Conservation (phyloP, 2,888 invertebrate genomes). For the Adineta ricciae region DNA sequence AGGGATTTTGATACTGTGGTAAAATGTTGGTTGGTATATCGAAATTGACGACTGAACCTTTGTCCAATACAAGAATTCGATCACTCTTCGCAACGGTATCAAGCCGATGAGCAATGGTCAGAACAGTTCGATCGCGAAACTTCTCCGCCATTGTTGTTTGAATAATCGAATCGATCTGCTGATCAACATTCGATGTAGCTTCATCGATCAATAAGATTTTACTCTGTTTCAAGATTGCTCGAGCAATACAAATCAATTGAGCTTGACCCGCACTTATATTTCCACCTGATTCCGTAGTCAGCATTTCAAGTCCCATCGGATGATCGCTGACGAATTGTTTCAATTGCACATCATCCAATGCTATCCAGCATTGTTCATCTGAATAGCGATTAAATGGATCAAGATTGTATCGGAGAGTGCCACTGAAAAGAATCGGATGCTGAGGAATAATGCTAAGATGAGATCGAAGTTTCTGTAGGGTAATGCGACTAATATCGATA, state of each 20-base stretch:
- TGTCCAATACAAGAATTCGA: too few relatives aligned
- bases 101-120: conserved; percentile 42
- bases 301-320: conserved; percentile 40
- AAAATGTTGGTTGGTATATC: too few relatives aligned
- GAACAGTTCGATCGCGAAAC: too few relatives aligned
- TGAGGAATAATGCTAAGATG: conserved; percentile 36
- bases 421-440: conserved; percentile 49
- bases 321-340: conserved; percentile 42
- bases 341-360: conserved; percentile 47
- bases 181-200: conserved; percentile 42
- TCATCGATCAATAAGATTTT: conserved; percentile 37
- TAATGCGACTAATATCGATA: too few relatives aligned
- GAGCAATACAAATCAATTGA: conserved; percentile 46
- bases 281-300: conserved; percentile 47
- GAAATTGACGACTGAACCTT: background rate
- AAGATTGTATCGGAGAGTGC: conserved; percentile 45
- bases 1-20: too few relatives aligned
- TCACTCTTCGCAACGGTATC: too few relatives aligned
- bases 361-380: conserved; percentile 45
- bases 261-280: conserved; percentile 45
- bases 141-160: conserved; percentile 45
- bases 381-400: conserved; percentile 37
- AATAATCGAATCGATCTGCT: conserved; percentile 37
- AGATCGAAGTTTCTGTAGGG: too few relatives aligned
- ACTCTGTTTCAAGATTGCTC: conserved; percentile 47